Base-by-base conservation (phyloP, 2,113 vertebrate species). In the Gnathonemus echidnorhynchus region DNA sequence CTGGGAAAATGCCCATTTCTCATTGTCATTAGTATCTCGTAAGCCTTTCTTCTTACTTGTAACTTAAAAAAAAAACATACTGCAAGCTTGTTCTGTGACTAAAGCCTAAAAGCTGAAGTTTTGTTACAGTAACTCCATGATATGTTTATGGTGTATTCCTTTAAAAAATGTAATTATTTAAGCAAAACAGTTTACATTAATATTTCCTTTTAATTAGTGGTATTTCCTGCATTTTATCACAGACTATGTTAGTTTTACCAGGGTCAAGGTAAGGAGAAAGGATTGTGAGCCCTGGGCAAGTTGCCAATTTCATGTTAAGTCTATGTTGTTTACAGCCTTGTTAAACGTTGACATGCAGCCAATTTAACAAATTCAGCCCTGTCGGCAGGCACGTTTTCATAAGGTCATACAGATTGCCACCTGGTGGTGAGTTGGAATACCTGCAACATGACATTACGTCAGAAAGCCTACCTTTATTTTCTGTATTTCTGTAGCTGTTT, bases 1-100 rank as follows among this genome's bases (percentile, higher is more conserved):
- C 93, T 53, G 92, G 92, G 93, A 93, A 93, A 93, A 92, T 89
- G 91, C 92, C 90, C 91, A 91, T 90, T 92, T 91, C 93, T 91
- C 58, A 86, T 91, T 92, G 95, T 95, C 48, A 27, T 48, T 50
- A 70, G 13, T 77, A 83, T 84, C 27, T 87, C 17, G 0, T 89
- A 53, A 83, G 21, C 13, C 19, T 21, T 19, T n/a, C 50, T 80
- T 56, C 21, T 53, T 80, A 83, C 35, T 53, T 17, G 46, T 53
- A 89, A 48, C 88, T 89, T 49, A 35, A 74, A 74, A 74, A 46
- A 42, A 88, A 89, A 45, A 89, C 27, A 77, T 13, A 35, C 21
- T n/a, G 21, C 24, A 27, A 83, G 17, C 11, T 35, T 83, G 9
- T 24, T 80, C 21, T 89, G 50, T 49, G 49, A 53, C 48, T 42